These are phyloP conservation scores for Volucella zonaria DNA, from an alignment of 2,888 invertebrate genomes.

Conservation along the genomic window DNA sequence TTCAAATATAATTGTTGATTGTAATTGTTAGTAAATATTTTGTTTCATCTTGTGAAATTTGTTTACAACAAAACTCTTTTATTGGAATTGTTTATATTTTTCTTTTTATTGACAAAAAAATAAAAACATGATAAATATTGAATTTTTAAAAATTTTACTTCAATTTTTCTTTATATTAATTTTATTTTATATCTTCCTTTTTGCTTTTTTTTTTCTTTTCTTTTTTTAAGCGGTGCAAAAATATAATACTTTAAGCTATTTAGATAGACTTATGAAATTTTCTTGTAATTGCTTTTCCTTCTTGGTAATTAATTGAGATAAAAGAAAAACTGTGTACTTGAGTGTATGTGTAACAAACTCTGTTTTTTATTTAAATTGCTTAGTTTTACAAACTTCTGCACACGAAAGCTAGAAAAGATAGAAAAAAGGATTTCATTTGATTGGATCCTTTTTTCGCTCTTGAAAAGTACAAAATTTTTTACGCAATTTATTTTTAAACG, in stretches of 20 bases:
- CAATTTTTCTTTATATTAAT: slow-evolving; percentile 3
- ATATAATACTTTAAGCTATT: slow-evolving; percentile 66
- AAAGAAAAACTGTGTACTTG: slow-evolving; percentile 15
- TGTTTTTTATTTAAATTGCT: slow-evolving; percentile 22
- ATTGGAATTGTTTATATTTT: slow-evolving; percentile 43
- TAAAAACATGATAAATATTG: slow-evolving; percentile 54
- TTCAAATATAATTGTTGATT: slow-evolving; percentile 70
- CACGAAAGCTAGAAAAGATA: slow-evolving; percentile 52
- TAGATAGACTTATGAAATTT: slow-evolving; percentile 39
- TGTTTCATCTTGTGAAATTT: slow-evolving; percentile 21
- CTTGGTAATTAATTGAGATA: slow-evolving; percentile 24
- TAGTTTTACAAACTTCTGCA: slow-evolving; percentile 34
- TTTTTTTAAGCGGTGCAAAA: slow-evolving; percentile 66
- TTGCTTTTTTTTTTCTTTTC: slow-evolving; percentile 12
- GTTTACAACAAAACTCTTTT: slow-evolving; percentile 39
- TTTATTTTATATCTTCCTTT: slow-evolving; percentile 2
- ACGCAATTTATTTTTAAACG: slow-evolving; percentile 39
- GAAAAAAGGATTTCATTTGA: slow-evolving; percentile 25
- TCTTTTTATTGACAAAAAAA: slow-evolving; percentile 31
- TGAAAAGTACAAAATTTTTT: slow-evolving; percentile 63
- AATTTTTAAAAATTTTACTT: slow-evolving; percentile 28
- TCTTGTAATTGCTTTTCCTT: slow-evolving; percentile 24
- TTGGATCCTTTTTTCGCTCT: slow-evolving; percentile 22
- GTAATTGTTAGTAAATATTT: slow-evolving; percentile 66
- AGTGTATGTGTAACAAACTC: slow-evolving; percentile 23